A percentile compares a stretch with the other conserved stretches of the same genome.
Conservation (phyloP, 2,888 invertebrate species). For the Eupithecia exiguata region DNA sequence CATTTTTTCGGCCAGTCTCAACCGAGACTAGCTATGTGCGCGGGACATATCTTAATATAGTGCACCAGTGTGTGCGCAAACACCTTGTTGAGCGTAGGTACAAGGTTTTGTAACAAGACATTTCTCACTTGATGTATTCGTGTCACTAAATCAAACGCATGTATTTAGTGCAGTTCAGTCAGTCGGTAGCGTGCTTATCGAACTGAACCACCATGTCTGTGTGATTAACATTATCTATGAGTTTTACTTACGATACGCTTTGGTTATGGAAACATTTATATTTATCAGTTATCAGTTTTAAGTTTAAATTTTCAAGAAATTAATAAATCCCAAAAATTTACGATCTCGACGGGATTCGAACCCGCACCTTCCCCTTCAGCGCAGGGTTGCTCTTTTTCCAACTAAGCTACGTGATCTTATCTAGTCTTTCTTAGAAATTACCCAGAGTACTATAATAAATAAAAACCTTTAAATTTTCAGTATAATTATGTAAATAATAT, state of each 20-base stretch:
- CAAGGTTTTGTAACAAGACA: constrained; percentile 10
- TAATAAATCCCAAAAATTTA: no score
- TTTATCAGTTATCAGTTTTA: neutral
- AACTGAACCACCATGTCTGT: neutral
- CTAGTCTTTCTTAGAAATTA: no score
- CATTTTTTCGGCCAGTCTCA: neutral
- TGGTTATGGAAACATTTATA: neutral
- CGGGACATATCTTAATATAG: neutral
- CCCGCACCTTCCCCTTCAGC: no score
- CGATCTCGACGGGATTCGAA: no score
- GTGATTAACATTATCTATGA: constrained; percentile 3
- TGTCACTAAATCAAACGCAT: constrained; percentile 42
- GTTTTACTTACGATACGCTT: constrained; percentile 5
- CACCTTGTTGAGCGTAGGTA: neutral
- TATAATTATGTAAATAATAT: no score
- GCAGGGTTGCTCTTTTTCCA: no score
- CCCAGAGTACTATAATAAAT: no score
- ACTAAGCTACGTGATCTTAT: no score
- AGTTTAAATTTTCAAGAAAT: no score
- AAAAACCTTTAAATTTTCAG: no score
- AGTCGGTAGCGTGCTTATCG: constrained; percentile 19
- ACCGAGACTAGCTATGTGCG: neutral
- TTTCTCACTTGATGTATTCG: constrained; percentile 29
- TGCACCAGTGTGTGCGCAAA: neutral
- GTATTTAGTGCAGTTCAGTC: constrained; percentile 33